Evolutionary conservation across 2,113 vertebrate genomes (phyloP).

Genomic region (Ochotona princeps): DNA sequence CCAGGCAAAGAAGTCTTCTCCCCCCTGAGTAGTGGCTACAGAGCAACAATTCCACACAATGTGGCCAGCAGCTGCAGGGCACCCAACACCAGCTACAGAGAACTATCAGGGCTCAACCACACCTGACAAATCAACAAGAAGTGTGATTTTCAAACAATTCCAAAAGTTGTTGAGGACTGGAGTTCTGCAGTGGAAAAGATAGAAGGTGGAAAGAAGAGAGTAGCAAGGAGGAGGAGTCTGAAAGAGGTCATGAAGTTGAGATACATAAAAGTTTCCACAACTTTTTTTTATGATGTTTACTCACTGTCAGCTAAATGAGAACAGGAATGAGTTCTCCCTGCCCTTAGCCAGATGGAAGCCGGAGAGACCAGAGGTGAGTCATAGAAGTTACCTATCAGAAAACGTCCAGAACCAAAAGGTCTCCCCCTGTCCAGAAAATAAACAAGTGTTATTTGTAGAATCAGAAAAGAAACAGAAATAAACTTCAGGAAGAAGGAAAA

Average conservation of each 20-base stretch:
- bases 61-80: not conserved
- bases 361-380: not conserved
- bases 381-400: not conserved
- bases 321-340: not conserved
- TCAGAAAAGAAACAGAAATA: not conserved
- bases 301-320: not conserved
- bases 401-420: not conserved
- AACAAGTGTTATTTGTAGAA: not conserved
- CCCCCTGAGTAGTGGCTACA: not conserved
- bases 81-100: not conserved
- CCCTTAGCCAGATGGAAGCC: not conserved
- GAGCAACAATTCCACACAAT: not conserved
- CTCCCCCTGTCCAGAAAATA: not conserved
- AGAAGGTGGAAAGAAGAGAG: not conserved
- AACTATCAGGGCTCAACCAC: not conserved
- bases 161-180: not conserved
- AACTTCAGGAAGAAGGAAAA: not conserved
- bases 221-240: not conserved
- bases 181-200: not conserved
- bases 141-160: not conserved
- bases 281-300: not conserved
- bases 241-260: not conserved
- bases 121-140: not conserved
- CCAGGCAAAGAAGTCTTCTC: not conserved
- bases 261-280: not conserved